Base-by-base conservation (phyloP, 2,888 invertebrate species). In the Pyrrhia umbra region DNA sequence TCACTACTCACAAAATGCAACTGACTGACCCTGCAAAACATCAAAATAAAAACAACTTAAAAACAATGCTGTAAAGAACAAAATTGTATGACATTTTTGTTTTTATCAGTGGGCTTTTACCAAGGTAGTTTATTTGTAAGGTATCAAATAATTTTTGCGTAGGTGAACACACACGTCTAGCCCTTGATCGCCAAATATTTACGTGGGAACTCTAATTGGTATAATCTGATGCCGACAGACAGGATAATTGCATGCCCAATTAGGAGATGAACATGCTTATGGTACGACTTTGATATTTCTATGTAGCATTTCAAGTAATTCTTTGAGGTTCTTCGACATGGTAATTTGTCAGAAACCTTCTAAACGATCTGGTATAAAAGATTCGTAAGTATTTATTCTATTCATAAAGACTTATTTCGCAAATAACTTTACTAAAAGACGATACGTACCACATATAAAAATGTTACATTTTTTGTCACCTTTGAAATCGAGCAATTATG, bases 221-320 rank as follows among this genome's bases (percentile, higher is more conserved):
- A 63, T 72, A 75, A 72, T 72, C 71, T 34, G 54, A 68, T 63
- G 42, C 30, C 27, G 6, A n/a, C 18, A 43, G 50, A 47, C 57
- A 46, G 20, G 20, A 34, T 75, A 68, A 74, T 68, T 57, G 56
- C 40, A 21, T 13, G 18, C 25, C 46, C 75, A 68, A 75, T 71
- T 69, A 75, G 13, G 45, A 47, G 46, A 25, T 6, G 39, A 52
- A 49, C 8, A 47, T 34, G 3, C 42, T 43, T 25, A 1, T 20
- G 15, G 13, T 37, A 45, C 6, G 10, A 70, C 34, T 64, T 62
- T 70, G 16, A 40, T 47, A 42, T 62, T 23, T 16, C 46, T 8
- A 4, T 40, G 63, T 46, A 10, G 40, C 63, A 18, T 51, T 25
- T 6, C 13, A 43, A 67, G 70, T 9, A 16, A 39, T 18, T 62